Conservation (phyloP, 2,888 invertebrate genomes). For the Eledona agricola region DNA sequence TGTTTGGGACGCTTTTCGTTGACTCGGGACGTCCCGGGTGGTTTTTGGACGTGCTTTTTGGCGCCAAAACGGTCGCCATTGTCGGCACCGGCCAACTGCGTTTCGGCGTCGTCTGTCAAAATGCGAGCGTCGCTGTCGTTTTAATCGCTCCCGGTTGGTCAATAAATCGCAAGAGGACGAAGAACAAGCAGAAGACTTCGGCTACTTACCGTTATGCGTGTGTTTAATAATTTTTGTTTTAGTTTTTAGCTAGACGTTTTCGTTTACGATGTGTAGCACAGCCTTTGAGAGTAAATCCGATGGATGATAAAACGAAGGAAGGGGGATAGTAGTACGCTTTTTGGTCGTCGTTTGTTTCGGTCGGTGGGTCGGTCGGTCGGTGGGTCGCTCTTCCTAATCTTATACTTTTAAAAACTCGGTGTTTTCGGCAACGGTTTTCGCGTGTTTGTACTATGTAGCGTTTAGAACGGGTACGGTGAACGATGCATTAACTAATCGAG, state of each 20-base stretch:
- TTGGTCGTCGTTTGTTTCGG: constrained; percentile 46
- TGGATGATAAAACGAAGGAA: constrained; percentile 48
- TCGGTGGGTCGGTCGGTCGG: too few species aligned
- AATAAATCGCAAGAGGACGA: constrained; percentile 27
- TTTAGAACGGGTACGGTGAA: constrained; percentile 58
- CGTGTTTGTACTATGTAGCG: constrained; percentile 61
- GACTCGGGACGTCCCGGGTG: neutral
- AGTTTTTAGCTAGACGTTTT: constrained; percentile 41
- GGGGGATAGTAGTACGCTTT: too few species aligned
- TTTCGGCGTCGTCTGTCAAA: constrained; percentile 21
- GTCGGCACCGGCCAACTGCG: constrained; percentile 25
- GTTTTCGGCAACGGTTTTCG: constrained; percentile 58
- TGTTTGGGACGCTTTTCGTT: neutral
- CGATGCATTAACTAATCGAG: constrained; percentile 56
- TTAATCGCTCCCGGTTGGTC: too few species aligned
- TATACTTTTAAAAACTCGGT: constrained; percentile 50
- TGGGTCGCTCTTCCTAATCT: too few species aligned
- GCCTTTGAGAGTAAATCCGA: constrained; percentile 54
- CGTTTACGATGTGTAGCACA: constrained; percentile 56
- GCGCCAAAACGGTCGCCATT: too few species aligned
- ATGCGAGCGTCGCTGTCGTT: constrained; percentile 15
- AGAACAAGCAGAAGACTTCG: too few species aligned
- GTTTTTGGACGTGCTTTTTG: neutral
- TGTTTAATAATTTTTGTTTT: constrained; percentile 18
- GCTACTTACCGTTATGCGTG: constrained; percentile 51